These are phyloP conservation scores for Tetanocera ferruginea DNA, from an alignment of 2,888 invertebrate species.

Conservation along the genomic window DNA sequence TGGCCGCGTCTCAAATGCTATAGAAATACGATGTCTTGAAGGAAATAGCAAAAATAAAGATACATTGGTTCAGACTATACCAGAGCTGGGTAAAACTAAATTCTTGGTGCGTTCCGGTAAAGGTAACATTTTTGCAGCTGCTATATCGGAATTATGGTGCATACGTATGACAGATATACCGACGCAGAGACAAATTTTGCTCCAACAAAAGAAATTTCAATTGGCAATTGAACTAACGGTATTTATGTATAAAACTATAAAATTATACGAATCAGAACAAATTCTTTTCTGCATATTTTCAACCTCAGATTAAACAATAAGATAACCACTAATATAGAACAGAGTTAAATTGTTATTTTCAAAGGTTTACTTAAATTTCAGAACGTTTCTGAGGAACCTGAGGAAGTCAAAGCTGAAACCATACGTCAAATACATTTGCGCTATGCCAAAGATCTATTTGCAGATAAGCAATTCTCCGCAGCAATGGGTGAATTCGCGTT, in stretches of 20 bases:
- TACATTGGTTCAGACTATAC: slow-evolving; percentile 81
- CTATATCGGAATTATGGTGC: slow-evolving; percentile 90
- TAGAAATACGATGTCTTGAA: slow-evolving; percentile 90
- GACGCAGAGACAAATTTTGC: slow-evolving; percentile 85
- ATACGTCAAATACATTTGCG: slow-evolving; percentile 90
- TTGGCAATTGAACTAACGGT: slow-evolving; percentile 92
- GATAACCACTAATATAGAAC: no score
- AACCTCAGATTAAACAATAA: no score
- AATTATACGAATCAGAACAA: no score
- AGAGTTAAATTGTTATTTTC: no score
- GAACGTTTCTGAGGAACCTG: slow-evolving; percentile 86
- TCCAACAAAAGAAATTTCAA: slow-evolving; percentile 93
- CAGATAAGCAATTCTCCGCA: slow-evolving; percentile 86
- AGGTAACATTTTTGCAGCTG: slow-evolving; percentile 89
- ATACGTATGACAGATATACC: slow-evolving; percentile 84
- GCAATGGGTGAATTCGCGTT: slow-evolving; percentile 93
- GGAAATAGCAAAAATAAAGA: slow-evolving; percentile 76
- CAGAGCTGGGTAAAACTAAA: slow-evolving; percentile 81
- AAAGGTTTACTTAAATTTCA: slow-evolving; percentile 63
- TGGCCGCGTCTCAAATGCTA: slow-evolving; percentile 84
- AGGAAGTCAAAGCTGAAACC: slow-evolving; percentile 84
- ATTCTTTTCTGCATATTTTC: no score
- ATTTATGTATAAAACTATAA: slow-evolving; percentile 69
- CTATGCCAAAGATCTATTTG: slow-evolving; percentile 92
- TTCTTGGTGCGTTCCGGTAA: slow-evolving; percentile 81